A percentile compares a stretch with the other conserved stretches of the same genome.
Conservation (phyloP, 2,113 vertebrate species). For the Nematolebias whitei region DNA sequence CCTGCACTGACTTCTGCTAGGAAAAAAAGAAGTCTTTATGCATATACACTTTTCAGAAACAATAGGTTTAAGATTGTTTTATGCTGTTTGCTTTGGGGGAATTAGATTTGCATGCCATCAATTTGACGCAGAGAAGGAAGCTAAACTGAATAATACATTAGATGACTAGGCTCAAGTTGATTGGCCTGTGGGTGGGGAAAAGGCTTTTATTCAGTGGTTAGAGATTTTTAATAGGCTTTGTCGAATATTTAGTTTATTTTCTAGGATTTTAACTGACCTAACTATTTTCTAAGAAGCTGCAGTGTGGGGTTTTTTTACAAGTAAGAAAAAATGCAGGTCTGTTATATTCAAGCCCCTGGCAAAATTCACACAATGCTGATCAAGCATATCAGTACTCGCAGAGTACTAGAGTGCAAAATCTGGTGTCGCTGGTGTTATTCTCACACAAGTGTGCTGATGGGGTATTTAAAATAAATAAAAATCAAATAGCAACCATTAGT, state of each 20-base stretch:
- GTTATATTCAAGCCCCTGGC: neutral
- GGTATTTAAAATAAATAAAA: neutral
- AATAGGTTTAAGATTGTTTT: no score
- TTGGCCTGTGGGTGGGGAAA: neutral
- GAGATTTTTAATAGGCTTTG: neutral
- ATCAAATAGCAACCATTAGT: neutral
- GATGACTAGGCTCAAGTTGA: neutral
- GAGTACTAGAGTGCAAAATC: neutral
- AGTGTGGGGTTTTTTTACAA: neutral
- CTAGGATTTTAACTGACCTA: neutral
- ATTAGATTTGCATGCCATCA: no score
- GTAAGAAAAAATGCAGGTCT: neutral
- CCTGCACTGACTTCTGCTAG: no score
- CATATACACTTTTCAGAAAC: no score
- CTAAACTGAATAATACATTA: neutral
- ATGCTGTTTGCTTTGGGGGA: no score
- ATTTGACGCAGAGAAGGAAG: neutral
- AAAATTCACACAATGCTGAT: neutral
- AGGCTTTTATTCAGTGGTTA: neutral
- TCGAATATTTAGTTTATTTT: neutral
- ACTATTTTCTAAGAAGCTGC: neutral
- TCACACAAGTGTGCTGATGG: neutral
- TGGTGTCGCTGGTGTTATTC: neutral
- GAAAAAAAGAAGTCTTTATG: no score
- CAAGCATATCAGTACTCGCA: neutral